Percentiles rank a stretch among this genome's conserved stretches.
These are phyloP conservation scores for Tupiocoris notatus DNA, from an alignment of 2,888 invertebrate species.

Conservation along the genomic window DNA sequence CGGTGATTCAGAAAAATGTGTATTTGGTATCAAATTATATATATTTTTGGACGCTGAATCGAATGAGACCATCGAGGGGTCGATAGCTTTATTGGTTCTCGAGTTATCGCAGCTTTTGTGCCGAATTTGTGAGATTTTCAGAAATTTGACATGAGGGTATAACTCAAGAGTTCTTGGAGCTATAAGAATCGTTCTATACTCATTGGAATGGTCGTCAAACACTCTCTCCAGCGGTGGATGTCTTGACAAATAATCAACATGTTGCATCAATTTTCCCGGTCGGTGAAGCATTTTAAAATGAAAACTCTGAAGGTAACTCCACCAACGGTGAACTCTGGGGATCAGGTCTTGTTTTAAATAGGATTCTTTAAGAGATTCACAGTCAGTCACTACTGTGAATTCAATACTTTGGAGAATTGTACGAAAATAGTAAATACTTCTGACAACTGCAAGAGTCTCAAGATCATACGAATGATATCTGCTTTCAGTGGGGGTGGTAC, in stretches of 20 bases:
- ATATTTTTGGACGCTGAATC: no score
- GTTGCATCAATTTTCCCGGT: slow-evolving; percentile 50
- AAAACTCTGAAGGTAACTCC: slow-evolving; percentile 50
- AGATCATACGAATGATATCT: slow-evolving; percentile 13
- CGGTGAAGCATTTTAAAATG: slow-evolving; percentile 49
- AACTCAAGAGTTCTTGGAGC: no score
- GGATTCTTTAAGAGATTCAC: slow-evolving; percentile 51
- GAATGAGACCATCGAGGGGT: not conserved
- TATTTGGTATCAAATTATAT: no score
- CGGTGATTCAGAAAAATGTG: no score
- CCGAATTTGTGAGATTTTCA: no score
- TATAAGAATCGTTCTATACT: no score
- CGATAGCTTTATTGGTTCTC: not conserved
- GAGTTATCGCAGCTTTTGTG: no score
- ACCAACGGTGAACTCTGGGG: slow-evolving; percentile 52
- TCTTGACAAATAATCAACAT: slow-evolving; percentile 52
- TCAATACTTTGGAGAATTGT: slow-evolving; percentile 51
- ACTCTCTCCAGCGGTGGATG: not conserved
- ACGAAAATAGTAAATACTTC: slow-evolving; percentile 51
- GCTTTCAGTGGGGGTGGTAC: not conserved
- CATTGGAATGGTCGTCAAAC: not conserved
- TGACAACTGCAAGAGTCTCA: slow-evolving; percentile 7
- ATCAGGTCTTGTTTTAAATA: slow-evolving; percentile 50
- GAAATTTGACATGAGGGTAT: not conserved
- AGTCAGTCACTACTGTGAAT: slow-evolving; percentile 53